Evolutionary conservation across 1,140 invertebrate species (phyloP).

Genomic region (Pseudomyrmex pallidus): DNA sequence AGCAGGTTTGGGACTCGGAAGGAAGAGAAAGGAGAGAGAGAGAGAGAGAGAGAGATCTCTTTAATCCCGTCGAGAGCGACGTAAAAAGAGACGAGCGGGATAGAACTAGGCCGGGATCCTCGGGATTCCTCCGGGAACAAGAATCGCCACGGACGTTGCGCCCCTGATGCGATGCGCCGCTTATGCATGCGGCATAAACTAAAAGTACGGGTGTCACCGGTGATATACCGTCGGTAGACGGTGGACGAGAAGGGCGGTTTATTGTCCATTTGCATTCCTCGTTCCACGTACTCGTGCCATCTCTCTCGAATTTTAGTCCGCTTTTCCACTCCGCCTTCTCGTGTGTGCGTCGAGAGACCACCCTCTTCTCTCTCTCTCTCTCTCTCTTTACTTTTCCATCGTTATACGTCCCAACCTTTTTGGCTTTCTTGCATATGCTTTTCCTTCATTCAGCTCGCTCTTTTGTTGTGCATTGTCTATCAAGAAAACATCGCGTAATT

Average conservation of each 20-base stretch:
- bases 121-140: slow-evolving; percentile 45
- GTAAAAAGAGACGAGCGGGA: slow-evolving; percentile 35
- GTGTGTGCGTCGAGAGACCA: background rate
- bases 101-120: slow-evolving; percentile 28
- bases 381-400: slow-evolving; percentile 4
- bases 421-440: background rate
- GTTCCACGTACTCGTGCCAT: slow-evolving; percentile 58
- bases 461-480: slow-evolving; percentile 23
- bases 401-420: background rate
- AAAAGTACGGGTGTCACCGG: slow-evolving; percentile 76
- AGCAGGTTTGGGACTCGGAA: background rate
- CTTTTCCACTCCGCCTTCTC: slow-evolving; percentile 11
- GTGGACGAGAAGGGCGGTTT: slow-evolving; percentile 73
- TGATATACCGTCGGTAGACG: slow-evolving; percentile 75
- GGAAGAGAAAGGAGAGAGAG: background rate
- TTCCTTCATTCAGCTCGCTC: slow-evolving; percentile 18
- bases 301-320: slow-evolving; percentile 64
- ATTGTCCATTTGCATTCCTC: slow-evolving; percentile 78
- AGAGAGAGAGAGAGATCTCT: slow-evolving; percentile 11
- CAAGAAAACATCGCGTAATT: slow-evolving; percentile 32
- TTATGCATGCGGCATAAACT: slow-evolving; percentile 78
- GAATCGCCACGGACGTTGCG: slow-evolving; percentile 66
- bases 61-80: slow-evolving; percentile 49
- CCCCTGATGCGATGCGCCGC: slow-evolving; percentile 66
- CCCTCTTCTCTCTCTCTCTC: too few relatives aligned